phyloP scores from a whole-genome alignment of 2,797 vertebrate species.

The Cynopterus sphinx region DNA sequence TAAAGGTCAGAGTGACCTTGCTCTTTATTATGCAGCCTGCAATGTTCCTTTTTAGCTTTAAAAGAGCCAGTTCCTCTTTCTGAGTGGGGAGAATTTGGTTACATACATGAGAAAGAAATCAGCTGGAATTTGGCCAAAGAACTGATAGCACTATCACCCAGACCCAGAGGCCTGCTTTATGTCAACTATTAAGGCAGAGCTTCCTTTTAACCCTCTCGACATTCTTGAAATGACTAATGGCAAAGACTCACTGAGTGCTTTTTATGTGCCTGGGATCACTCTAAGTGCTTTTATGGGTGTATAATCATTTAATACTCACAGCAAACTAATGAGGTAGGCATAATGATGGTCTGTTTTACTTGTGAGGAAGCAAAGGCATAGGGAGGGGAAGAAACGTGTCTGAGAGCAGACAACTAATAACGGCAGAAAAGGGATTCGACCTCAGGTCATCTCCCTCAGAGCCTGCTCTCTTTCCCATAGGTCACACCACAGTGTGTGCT shows the following conservation, averaged over 20 bases:
- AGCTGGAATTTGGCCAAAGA: slow-evolving; percentile 22
- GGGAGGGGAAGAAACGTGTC: neutral
- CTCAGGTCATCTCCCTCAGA: neutral
- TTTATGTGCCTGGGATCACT: neutral
- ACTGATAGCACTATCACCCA: neutral
- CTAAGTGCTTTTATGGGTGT: neutral
- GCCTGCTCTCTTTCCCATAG: neutral
- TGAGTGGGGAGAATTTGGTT: neutral
- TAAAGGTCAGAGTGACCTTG: slow-evolving; percentile 4
- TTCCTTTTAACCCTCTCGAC: neutral
- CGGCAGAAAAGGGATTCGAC: neutral
- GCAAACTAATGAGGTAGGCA: neutral
- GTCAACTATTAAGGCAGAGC: neutral
- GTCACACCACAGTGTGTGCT: accelerated
- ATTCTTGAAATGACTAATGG: neutral
- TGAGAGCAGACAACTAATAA: neutral
- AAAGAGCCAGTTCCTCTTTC: slow-evolving; percentile 5
- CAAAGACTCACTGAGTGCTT: neutral
- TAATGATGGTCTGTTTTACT: neutral
- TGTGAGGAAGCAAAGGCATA: neutral
- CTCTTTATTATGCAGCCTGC: neutral
- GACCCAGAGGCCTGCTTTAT: slow-evolving; percentile 4
- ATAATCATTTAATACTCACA: neutral
- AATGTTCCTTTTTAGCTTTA: slow-evolving; percentile 6
- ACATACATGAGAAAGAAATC: neutral